Evolutionary conservation across 1,140 invertebrate species (phyloP).

Genomic region (Palaemon carinicauda): DNA sequence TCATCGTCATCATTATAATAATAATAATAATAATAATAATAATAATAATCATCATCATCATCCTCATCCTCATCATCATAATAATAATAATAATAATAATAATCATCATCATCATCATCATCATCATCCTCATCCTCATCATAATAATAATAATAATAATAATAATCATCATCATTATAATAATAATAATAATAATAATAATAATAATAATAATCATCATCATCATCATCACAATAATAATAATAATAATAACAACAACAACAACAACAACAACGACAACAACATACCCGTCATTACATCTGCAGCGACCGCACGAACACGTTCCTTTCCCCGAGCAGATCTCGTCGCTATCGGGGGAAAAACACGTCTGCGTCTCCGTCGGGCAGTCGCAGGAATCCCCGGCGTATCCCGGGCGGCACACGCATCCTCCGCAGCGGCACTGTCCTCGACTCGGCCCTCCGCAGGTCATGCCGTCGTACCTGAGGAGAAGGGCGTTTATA

Average conservation of each 20-base stretch:
- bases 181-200: no score
- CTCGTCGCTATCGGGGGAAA: not conserved
- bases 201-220: no score
- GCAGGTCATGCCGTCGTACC: constrained; percentile 48
- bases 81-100: no score
- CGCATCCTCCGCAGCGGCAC: constrained; percentile 44
- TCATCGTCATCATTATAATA: no score
- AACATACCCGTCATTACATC: constrained; percentile 38
- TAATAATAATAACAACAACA: not conserved
- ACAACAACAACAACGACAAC: not conserved
- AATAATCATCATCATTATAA: no score
- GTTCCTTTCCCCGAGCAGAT: constrained; percentile 37
- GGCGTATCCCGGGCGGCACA: constrained; percentile 35
- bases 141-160: no score
- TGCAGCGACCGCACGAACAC: constrained; percentile 38
- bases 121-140: no score
- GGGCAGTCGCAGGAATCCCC: constrained; percentile 40
- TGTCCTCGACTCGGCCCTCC: constrained; percentile 44
- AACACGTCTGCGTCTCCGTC: constrained; percentile 23
- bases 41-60: no score
- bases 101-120: no score
- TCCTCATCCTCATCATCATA: no score
- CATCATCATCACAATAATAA: no score
- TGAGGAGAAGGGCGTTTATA: not conserved
- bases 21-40: no score